These are phyloP conservation scores for Aspidiotus destructor DNA, from an alignment of 2,888 invertebrate species.

Conservation along the genomic window DNA sequence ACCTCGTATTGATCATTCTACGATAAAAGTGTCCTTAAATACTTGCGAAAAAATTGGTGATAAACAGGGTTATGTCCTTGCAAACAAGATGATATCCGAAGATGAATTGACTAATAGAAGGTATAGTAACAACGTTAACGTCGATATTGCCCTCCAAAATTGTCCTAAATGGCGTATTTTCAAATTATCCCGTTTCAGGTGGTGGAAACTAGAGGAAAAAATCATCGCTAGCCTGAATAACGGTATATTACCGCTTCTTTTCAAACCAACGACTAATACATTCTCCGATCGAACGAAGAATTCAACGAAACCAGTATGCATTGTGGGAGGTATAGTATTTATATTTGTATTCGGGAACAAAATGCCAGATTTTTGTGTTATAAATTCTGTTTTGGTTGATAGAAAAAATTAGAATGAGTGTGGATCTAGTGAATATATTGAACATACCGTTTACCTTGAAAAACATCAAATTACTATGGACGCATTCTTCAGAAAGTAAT, in stretches of 20 bases:
- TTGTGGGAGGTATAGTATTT: slow-evolving; percentile 45
- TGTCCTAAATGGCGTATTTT: not conserved
- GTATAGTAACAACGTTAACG: slow-evolving; percentile 14
- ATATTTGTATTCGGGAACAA: too few species aligned
- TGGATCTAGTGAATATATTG: slow-evolving; percentile 61
- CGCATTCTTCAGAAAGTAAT: slow-evolving; percentile 44
- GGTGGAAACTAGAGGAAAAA: slow-evolving; percentile 70
- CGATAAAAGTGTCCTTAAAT: slow-evolving; percentile 60
- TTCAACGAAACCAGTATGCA: slow-evolving; percentile 55
- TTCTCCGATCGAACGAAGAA: slow-evolving; percentile 59
- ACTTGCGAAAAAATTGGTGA: slow-evolving; percentile 50
- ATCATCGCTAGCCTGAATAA: slow-evolving; percentile 56
- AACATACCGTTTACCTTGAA: slow-evolving; percentile 60
- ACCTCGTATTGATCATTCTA: slow-evolving; percentile 59
- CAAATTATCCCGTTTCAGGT: slow-evolving; percentile 42
- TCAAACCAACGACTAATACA: slow-evolving; percentile 66
- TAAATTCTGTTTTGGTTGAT: slow-evolving; percentile 12
- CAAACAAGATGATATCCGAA: slow-evolving; percentile 39
- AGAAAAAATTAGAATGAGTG: slow-evolving; percentile 23
- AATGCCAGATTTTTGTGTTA: not conserved
- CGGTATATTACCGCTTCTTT: slow-evolving; percentile 60
- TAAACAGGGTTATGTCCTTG: slow-evolving; percentile 44
- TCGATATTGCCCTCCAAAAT: not conserved
- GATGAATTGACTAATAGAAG: slow-evolving; percentile 31
- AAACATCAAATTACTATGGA: slow-evolving; percentile 65